Conservation (phyloP, 1,140 invertebrate genomes). For the Sminthurides bifidus region DNA sequence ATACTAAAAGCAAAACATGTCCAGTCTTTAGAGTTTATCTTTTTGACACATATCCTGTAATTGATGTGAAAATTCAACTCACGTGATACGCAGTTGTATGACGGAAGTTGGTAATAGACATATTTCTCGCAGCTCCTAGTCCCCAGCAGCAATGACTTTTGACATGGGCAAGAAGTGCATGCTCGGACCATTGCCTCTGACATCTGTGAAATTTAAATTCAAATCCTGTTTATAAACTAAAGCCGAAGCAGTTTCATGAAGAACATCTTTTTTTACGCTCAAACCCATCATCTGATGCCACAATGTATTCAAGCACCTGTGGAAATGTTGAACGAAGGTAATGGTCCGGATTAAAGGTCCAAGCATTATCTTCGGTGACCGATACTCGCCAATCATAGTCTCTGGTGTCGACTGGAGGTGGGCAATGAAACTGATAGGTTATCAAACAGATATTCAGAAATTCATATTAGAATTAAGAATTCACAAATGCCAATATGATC, state of each 20-base stretch:
- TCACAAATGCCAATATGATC: not conserved
- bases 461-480: not conserved
- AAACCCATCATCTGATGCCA: slow-evolving; percentile 28
- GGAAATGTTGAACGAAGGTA: slow-evolving; percentile 32
- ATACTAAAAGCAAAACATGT: slow-evolving; percentile 38
- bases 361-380: too few relatives aligned
- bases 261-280: slow-evolving; percentile 18
- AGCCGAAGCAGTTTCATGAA: not conserved
- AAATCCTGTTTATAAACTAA: slow-evolving; percentile 2
- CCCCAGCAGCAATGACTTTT: slow-evolving; percentile 47
- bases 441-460: not conserved
- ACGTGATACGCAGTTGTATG: slow-evolving; percentile 46
- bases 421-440: slow-evolving; percentile 23
- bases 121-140: slow-evolving; percentile 39
- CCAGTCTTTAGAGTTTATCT: not conserved
- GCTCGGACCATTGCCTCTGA: slow-evolving; percentile 42
- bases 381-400: too few relatives aligned
- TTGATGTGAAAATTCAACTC: slow-evolving; percentile 28
- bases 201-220: slow-evolving; percentile 33
- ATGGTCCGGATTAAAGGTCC: slow-evolving; percentile 29
- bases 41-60: not conserved
- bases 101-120: slow-evolving; percentile 42
- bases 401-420: slow-evolving; percentile 34
- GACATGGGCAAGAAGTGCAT: slow-evolving; percentile 41
- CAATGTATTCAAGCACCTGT: slow-evolving; percentile 27